Base-by-base conservation (phyloP, 2,888 invertebrate species). In the Microctonus hyperodae region DNA sequence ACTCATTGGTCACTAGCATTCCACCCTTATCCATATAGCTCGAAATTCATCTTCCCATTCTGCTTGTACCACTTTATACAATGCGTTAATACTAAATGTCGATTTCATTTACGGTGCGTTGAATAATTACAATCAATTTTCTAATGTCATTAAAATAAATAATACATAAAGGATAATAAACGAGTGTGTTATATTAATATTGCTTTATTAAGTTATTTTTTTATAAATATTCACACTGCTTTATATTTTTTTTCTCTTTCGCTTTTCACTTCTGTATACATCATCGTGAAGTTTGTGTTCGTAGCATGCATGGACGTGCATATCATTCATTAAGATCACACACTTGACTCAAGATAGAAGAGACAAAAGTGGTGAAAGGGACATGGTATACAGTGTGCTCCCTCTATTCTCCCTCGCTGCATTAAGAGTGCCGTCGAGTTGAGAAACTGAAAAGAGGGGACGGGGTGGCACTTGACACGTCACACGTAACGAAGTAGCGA, bases 401-500 rank as follows among this genome's bases (percentile, higher is more conserved):
- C 9, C 44, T 44, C 16, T n/a, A 44, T 16, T 44, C 44, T 16
- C n/a, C n/a, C n/a, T n/a, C n/a, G n/a, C n/a, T 16, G 16, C 44
- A 44, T 44, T 7, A 44, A 44, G 72, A 70, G 62, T 31, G 61
- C 20, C 51, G 50, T 50, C 35, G 61, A 22, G 31, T 59, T 56
- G 72, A 65, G 62, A 70, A 72, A 73, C 74, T 73, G 75, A 74
- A 76, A 73, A 70, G 59, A 67, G 64, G 71, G 75, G 76, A 77
- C 76, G 77, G 75, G 76, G 77, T 77, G 77, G 75, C 76, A 80
- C 83, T 83, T 82, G 82, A 82, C 81, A 80, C 82, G 80, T 81
- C 81, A 80, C 81, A 79, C 78, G 80, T 83, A 83, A 83, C 82
- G 81, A 83, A 83, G 81, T 82, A 82, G 80, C 79, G 82, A 83